These are phyloP conservation scores for Rhagonycha fulva DNA, from an alignment of 2,888 invertebrate genomes.

Conservation along the genomic window DNA sequence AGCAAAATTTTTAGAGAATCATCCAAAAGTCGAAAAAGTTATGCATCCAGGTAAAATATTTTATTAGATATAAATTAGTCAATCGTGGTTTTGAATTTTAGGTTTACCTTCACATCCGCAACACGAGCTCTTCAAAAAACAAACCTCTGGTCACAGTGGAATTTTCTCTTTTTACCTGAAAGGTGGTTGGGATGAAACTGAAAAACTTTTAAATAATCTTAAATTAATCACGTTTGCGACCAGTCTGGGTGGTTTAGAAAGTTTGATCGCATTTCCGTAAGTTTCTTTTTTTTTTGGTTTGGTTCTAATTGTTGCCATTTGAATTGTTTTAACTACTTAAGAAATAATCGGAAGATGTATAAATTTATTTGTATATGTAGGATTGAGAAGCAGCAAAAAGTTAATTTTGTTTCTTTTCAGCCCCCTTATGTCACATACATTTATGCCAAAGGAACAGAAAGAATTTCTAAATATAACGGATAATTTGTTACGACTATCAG, in stretches of 20 bases:
- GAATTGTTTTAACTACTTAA: no score
- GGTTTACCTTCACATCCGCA: constrained; percentile 84
- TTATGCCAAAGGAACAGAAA: no score
- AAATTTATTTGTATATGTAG: no score
- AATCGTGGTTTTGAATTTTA: constrained; percentile 38
- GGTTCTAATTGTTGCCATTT: no score
- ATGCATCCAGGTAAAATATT: constrained; percentile 74
- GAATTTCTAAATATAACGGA: no score
- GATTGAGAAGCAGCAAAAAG: no score
- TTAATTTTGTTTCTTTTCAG: constrained; percentile 55
- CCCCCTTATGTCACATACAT: constrained; percentile 38
- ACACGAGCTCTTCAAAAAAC: constrained; percentile 73
- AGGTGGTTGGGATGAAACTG: constrained; percentile 71
- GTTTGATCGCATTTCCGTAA: constrained; percentile 88
- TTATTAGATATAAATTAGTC: neutral
- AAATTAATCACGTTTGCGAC: constrained; percentile 84
- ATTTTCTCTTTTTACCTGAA: constrained; percentile 85
- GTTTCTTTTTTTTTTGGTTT: no score
- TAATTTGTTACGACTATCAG: no score
- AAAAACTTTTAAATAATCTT: constrained; percentile 70
- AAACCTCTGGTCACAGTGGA: constrained; percentile 84
- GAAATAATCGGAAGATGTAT: no score
- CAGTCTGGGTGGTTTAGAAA: constrained; percentile 90
- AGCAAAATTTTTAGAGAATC: constrained; percentile 79
- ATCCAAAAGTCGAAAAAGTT: constrained; percentile 79